phyloP scores from a whole-genome alignment of 1,140 invertebrate genomes.

The Nebria ingens region DNA sequence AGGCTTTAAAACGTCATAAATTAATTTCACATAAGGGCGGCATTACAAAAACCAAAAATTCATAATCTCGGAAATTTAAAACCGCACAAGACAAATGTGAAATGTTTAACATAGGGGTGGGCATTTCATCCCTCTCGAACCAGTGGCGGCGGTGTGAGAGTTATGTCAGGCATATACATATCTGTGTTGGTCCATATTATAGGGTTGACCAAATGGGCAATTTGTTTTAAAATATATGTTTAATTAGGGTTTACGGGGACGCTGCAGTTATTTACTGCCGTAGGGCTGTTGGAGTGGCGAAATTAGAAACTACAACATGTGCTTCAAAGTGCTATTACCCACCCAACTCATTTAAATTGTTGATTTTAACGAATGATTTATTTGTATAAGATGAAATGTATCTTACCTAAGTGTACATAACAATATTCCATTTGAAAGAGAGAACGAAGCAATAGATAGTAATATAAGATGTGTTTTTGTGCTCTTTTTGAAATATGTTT shows the following conservation, averaged over 20 bases:
- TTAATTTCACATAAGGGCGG: neutral
- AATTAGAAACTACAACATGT: conserved; percentile 8
- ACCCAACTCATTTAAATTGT: too few species aligned
- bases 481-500: too few species aligned
- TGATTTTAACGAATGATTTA: too few species aligned
- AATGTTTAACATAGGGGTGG: neutral
- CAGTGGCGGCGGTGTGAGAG: too few species aligned
- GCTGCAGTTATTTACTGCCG: neutral
- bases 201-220: conserved; percentile 5
- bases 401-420: too few species aligned
- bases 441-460: too few species aligned
- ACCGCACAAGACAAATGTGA: neutral
- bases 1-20: neutral
- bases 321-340: neutral
- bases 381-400: too few species aligned
- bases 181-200: neutral
- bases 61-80: neutral
- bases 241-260: conserved; percentile 1
- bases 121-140: too few species aligned
- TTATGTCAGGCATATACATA: too few species aligned
- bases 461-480: too few species aligned
- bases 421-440: too few species aligned
- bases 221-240: conserved; percentile 6
- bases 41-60: neutral
- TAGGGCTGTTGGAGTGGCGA: neutral